Evolutionary conservation across 2,797 vertebrate species (phyloP).

Genomic region (Gadopsis marmoratus): DNA sequence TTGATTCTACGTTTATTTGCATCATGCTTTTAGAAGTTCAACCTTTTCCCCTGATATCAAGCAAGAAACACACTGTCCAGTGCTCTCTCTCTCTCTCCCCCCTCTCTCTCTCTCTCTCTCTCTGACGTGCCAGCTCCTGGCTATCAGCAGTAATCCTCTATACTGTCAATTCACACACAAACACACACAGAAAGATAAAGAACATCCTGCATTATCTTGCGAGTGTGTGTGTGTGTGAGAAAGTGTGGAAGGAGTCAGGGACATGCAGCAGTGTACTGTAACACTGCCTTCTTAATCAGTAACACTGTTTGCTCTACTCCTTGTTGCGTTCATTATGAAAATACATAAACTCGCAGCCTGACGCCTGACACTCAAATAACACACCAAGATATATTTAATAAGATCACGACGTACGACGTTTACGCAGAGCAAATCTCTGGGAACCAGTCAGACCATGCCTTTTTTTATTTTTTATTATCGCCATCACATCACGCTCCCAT

Average conservation of each 20-base stretch:
- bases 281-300: constrained; percentile 34
- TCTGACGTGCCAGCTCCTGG: background rate
- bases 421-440: background rate
- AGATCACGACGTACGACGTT: background rate
- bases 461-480: background rate
- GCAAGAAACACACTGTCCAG: constrained; percentile 44
- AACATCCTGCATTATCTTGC: constrained; percentile 27
- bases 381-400: background rate
- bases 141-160: constrained; percentile 41
- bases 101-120: background rate
- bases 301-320: constrained; percentile 45
- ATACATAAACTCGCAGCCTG: background rate
- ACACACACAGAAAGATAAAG: background rate
- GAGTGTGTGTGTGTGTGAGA: background rate
- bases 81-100: background rate
- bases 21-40: constrained; percentile 12
- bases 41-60: background rate
- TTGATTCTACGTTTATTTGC: constrained; percentile 14
- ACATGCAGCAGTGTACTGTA: constrained; percentile 21
- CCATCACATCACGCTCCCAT: background rate
- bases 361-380: background rate
- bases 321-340: constrained; percentile 24
- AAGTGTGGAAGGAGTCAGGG: constrained; percentile 41
- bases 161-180: constrained; percentile 8
- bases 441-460: background rate